phyloP scores from a whole-genome alignment of 2,797 vertebrate genomes.

The Vireo griseus region DNA sequence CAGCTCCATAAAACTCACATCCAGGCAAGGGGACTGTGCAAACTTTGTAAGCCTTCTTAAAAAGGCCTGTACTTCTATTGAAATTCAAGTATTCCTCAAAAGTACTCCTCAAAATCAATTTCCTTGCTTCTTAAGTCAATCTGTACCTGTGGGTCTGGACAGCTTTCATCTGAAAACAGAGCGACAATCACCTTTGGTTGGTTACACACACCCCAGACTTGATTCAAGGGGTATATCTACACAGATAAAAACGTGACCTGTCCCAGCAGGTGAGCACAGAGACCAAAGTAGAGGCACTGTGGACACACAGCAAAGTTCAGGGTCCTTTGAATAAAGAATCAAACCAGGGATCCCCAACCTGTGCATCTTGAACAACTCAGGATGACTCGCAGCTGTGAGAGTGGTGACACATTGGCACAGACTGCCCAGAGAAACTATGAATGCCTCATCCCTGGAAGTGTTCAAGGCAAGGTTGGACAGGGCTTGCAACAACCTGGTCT shows the following conservation, averaged over 20 bases:
- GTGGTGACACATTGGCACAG: not conserved
- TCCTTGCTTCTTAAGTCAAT: not conserved
- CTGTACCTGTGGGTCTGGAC: not conserved
- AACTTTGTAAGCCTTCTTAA: not conserved
- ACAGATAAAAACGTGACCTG: not conserved
- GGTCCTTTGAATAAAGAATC: not conserved
- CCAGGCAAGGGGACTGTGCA: accelerated
- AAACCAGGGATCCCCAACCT: not conserved
- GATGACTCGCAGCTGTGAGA: too few species aligned
- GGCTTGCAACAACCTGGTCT: not conserved
- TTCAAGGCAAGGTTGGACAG: not conserved
- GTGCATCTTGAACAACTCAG: not conserved
- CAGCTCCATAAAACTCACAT: not conserved
- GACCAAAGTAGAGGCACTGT: not conserved
- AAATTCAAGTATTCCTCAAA: not conserved
- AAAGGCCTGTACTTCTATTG: accelerated
- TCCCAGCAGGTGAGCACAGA: not conserved
- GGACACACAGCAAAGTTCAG: not conserved
- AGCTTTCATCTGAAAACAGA: not conserved
- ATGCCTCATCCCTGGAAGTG: not conserved
- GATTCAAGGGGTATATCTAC: accelerated
- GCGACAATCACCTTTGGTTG: accelerated
- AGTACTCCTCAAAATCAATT: not conserved
- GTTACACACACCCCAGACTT: not conserved
- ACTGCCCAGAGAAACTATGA: not conserved